Evolutionary conservation across 2,797 vertebrate genomes (phyloP).

Genomic region (Galaxias olidus): DNA sequence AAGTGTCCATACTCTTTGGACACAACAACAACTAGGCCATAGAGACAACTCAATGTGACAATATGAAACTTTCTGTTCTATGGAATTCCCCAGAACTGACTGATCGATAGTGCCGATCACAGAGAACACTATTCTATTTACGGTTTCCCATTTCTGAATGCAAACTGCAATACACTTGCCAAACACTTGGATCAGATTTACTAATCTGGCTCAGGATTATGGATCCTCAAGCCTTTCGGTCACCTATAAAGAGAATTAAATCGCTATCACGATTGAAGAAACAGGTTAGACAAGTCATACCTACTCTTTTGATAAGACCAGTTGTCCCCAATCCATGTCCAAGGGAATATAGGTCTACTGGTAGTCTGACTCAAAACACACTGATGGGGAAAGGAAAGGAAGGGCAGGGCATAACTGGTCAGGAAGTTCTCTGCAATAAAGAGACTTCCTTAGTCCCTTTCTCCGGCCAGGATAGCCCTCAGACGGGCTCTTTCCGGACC

Average conservation of each 20-base stretch:
- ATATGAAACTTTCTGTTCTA: too few species aligned
- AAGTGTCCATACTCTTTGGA: too few species aligned
- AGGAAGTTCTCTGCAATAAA: conserved; percentile 69
- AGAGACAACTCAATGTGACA: too few species aligned
- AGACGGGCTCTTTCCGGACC: conserved; percentile 19
- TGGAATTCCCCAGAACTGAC: too few species aligned
- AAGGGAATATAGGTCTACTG: conserved; percentile 36
- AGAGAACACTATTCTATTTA: too few species aligned
- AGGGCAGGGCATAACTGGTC: conserved; percentile 59
- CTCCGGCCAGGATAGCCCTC: conserved; percentile 45
- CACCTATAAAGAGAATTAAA: background rate
- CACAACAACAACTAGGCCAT: too few species aligned
- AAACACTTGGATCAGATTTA: too few species aligned
- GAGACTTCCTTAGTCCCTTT: conserved; percentile 62
- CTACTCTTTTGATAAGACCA: conserved; percentile 24
- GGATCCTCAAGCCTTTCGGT: too few species aligned
- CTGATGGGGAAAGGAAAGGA: conserved; percentile 58
- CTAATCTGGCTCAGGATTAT: too few species aligned
- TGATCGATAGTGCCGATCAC: too few species aligned
- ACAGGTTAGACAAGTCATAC: conserved; percentile 39
- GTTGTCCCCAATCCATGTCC: conserved; percentile 16
- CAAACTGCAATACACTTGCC: too few species aligned
- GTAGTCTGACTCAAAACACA: conserved; percentile 30
- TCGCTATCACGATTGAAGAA: conserved; percentile 18
- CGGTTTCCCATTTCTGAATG: too few species aligned